Conservation (phyloP, 1,140 invertebrate species). For the Drosophila paulistorum region DNA sequence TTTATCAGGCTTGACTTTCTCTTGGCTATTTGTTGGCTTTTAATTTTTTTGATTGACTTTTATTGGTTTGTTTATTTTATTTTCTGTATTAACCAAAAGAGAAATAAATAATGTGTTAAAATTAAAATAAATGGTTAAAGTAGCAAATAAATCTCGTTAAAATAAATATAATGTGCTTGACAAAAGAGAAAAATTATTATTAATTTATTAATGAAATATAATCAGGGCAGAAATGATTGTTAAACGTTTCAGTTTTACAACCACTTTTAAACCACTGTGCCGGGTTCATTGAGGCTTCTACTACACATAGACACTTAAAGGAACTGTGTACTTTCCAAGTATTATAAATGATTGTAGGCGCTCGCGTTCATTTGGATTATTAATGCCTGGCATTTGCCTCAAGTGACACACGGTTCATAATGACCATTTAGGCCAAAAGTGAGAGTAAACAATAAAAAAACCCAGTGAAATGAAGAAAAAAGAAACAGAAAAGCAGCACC, state of each 20-base stretch:
- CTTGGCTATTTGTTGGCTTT: neutral
- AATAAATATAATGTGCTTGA: too few relatives aligned
- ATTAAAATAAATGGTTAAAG: neutral
- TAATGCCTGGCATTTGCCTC: constrained; percentile 50
- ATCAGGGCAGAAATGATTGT: neutral
- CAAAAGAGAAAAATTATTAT: too few relatives aligned
- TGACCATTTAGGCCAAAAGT: constrained; percentile 58
- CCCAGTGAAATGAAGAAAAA: constrained; percentile 1
- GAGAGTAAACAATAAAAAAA: constrained; percentile 43
- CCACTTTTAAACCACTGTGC: neutral
- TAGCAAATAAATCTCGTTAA: neutral
- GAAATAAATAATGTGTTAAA: neutral
- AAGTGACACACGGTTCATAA: constrained; percentile 53
- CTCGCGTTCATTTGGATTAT: constrained; percentile 27
- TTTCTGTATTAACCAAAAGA: neutral
- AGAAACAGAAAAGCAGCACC: neutral
- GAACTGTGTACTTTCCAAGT: constrained; percentile 11
- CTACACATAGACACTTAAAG: constrained; percentile 1
- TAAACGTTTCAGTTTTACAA: neutral
- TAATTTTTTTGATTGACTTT: neutral
- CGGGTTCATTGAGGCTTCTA: neutral
- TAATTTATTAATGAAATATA: neutral
- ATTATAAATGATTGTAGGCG: constrained; percentile 14
- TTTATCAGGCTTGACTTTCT: neutral
- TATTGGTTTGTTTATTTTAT: neutral